These are phyloP conservation scores for Typhlomys cinereus DNA, from an alignment of 2,113 vertebrate genomes.

Conservation along the genomic window DNA sequence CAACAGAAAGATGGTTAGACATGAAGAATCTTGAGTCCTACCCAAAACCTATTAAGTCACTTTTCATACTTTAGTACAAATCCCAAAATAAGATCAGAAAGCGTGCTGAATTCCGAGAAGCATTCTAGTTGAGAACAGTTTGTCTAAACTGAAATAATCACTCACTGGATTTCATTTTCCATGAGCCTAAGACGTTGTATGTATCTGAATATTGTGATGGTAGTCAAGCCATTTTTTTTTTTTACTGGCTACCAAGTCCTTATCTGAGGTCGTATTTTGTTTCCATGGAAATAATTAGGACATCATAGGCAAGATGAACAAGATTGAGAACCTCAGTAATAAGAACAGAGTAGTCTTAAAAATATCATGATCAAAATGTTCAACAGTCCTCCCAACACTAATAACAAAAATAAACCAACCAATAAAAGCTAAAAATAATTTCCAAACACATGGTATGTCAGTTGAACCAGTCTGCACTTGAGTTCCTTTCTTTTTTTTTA, in stretches of 20 bases:
- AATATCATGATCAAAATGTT: slow-evolving; percentile 49
- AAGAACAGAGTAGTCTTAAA: slow-evolving; percentile 54
- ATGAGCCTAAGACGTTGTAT: background rate
- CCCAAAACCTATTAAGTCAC: background rate
- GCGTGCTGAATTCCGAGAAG: background rate
- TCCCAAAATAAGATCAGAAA: background rate
- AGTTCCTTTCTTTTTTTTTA: no score
- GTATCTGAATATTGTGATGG: background rate
- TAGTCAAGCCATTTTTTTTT: slow-evolving; percentile 37
- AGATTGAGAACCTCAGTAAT: slow-evolving; percentile 30
- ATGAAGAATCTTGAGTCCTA: background rate
- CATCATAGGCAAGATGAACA: slow-evolving; percentile 36
- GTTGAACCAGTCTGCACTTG: background rate
- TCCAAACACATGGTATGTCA: background rate
- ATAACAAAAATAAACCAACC: slow-evolving; percentile 38
- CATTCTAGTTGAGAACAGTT: background rate
- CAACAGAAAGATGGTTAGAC: background rate
- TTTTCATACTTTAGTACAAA: background rate
- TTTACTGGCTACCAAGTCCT: background rate
- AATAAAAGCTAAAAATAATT: slow-evolving; percentile 24
- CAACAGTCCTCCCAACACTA: background rate
- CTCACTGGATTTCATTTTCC: background rate
- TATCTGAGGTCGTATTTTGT: slow-evolving; percentile 42
- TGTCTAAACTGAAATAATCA: slow-evolving; percentile 20
- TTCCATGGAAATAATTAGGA: slow-evolving; percentile 50